Base-by-base conservation (phyloP, 2,797 vertebrate species). In the Momotus momota region DNA sequence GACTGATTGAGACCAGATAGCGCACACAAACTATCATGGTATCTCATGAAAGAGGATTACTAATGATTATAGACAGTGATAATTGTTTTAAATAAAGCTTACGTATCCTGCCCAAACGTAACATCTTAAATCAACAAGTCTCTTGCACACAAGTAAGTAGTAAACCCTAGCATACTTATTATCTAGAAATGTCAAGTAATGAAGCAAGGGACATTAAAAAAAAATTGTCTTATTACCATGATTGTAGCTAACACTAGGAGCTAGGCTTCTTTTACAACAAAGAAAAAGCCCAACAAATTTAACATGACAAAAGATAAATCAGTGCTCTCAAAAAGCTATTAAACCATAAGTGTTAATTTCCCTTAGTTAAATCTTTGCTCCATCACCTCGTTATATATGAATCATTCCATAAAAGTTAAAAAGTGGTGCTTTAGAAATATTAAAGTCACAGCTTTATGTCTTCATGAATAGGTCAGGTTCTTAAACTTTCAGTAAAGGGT, bases 301-400 rank as follows among this genome's bases (percentile, higher is more conserved):
- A 95, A 96, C 66, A 69, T 77, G 95, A 95, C 86, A 95, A 96
- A 97, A 97, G 92, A 97, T 97, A 97, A 97, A 97, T 97, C 96
- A 96, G 85, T 54, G 80, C 55, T 94, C 79, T 96, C 0, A 6
- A 95, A 97, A 96, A 97, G 85, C 78, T 89, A 97, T 97, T 97
- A 97, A 96, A 72, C 61, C 62, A 17, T 96, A 97, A 98, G 96
- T 96, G 93, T 97, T 98, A 97, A 97, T 98, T 98, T 98, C 91
- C 94, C 91, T 97, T 97, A 95, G 97, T 95, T 97, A 97, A 97
- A 97, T 98, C 84, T 94, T 96, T 94, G 70, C 92, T 96, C 89
- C 66, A 62, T 97, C 96, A 97, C 94, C 96, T 97, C 94, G 75
- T 95, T 98, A 93, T 81, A 90, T 93, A 94, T 92, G 95, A 97